These are phyloP conservation scores for Subacronicta megacephala DNA, from an alignment of 2,888 invertebrate genomes.

Conservation along the genomic window DNA sequence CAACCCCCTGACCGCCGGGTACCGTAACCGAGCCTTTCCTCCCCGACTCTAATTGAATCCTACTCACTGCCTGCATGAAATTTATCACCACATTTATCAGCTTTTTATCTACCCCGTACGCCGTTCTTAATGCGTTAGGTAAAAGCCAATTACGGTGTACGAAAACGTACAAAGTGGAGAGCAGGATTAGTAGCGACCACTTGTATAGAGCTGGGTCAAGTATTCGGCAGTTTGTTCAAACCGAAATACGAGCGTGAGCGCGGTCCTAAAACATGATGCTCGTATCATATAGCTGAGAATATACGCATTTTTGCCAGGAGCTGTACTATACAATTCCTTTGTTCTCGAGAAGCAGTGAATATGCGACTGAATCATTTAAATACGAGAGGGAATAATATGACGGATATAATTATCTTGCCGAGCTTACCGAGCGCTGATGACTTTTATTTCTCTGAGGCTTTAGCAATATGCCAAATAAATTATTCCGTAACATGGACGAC, in stretches of 20 bases:
- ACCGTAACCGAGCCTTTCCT: conserved; percentile 56
- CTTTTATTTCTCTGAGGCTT: conserved; percentile 44
- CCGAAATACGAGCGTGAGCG: conserved; percentile 13
- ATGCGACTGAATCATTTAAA: conserved; percentile 47
- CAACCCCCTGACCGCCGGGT: conserved; percentile 49
- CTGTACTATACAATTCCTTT: conserved; percentile 19
- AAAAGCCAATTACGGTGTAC: conserved; percentile 60
- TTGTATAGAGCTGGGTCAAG: conserved; percentile 41
- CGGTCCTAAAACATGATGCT: conserved; percentile 17
- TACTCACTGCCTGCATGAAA: conserved; percentile 69
- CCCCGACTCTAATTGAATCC: conserved; percentile 69
- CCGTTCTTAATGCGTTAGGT: conserved; percentile 63
- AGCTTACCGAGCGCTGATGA: conserved; percentile 30
- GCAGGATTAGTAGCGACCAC: conserved; percentile 39
- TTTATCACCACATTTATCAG: conserved; percentile 73
- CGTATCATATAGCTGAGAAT: conserved; percentile 1
- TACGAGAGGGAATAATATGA: conserved; percentile 27
- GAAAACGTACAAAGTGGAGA: conserved; percentile 52
- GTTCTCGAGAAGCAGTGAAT: conserved; percentile 26
- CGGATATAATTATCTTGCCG: conserved; percentile 37
- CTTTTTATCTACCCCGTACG: conserved; percentile 67
- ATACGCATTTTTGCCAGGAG: conserved; percentile 6
- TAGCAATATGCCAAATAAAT: conserved; percentile 30
- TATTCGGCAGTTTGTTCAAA: conserved; percentile 31
- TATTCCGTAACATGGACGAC: conserved; percentile 25